Evolutionary conservation across 2,113 vertebrate genomes (phyloP).

Genomic region (Paralichthys olivaceus): DNA sequence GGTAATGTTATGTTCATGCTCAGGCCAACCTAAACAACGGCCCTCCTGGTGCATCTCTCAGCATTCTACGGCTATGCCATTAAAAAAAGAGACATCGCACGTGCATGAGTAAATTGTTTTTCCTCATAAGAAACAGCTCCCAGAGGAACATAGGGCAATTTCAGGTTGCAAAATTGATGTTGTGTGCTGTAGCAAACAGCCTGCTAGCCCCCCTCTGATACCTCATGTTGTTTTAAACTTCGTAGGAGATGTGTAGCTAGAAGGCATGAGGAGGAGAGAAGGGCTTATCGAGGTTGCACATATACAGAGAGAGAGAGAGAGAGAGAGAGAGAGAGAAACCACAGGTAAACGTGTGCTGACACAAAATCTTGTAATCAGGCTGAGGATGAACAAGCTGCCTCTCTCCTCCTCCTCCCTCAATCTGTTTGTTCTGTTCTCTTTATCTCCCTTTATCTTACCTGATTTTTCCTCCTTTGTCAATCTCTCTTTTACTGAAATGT

Average conservation of each 20-base stretch:
- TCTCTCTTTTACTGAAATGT: conserved; percentile 39
- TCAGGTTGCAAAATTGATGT: conserved; percentile 30
- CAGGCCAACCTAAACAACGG: conserved; percentile 23
- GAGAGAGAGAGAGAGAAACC: background rate
- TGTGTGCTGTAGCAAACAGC: conserved; percentile 30
- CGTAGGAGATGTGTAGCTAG: conserved; percentile 10
- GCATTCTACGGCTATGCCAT: conserved; percentile 15
- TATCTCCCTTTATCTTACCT: conserved; percentile 13
- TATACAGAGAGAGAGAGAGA: background rate
- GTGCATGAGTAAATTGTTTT: conserved; percentile 58
- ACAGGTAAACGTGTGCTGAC: conserved; percentile 24
- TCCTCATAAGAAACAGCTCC: conserved; percentile 39
- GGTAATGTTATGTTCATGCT: background rate
- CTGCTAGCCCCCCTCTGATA: conserved; percentile 1
- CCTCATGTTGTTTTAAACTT: conserved; percentile 42
- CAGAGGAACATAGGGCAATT: conserved; percentile 41
- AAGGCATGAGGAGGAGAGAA: conserved; percentile 20
- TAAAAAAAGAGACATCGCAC: conserved; percentile 24
- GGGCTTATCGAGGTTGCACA: conserved; percentile 26
- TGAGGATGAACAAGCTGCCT: background rate
- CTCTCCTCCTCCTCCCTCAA: background rate
- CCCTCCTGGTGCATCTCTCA: conserved; percentile 5
- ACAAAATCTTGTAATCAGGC: conserved; percentile 21
- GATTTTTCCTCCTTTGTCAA: conserved; percentile 34
- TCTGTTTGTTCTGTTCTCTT: conserved; percentile 1